These are phyloP conservation scores for Toxotes lorentzi DNA, from an alignment of 2,797 vertebrate genomes.

Conservation along the genomic window DNA sequence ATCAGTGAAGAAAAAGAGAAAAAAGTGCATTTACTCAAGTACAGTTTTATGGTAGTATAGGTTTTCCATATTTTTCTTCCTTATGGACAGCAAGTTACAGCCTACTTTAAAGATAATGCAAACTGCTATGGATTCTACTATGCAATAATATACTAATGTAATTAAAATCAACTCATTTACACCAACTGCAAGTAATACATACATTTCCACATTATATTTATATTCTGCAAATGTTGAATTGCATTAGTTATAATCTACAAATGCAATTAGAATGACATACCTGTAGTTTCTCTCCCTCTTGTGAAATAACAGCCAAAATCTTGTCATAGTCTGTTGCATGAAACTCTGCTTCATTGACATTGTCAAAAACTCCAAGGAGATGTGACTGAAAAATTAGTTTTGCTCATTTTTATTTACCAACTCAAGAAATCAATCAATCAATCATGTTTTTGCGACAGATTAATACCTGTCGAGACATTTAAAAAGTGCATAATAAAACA, in stretches of 20 bases:
- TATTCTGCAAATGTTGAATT: background rate
- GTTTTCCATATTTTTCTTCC: background rate
- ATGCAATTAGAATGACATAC: conserved; percentile 44
- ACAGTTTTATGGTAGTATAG: background rate
- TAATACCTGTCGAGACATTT: background rate
- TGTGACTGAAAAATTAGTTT: conserved; percentile 81
- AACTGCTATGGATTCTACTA: background rate
- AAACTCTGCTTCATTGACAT: conserved; percentile 88
- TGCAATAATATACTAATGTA: conserved; percentile 3
- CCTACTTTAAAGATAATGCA: background rate
- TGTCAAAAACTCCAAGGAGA: conserved; percentile 88
- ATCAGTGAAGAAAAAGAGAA: background rate
- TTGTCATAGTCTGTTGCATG: conserved; percentile 86
- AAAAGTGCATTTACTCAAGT: background rate
- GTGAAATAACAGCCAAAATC: conserved; percentile 86
- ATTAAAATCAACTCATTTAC: background rate
- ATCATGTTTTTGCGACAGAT: background rate
- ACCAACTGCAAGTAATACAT: background rate
- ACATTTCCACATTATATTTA: background rate
- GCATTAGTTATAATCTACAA: background rate
- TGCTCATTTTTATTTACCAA: background rate
- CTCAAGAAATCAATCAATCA: conserved; percentile 5
- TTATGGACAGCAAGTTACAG: background rate
- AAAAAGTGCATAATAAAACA: background rate
- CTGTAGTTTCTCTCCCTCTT: conserved; percentile 88